Conservation (phyloP, 2,797 vertebrate species). For the Rhodeus uyekii region DNA sequence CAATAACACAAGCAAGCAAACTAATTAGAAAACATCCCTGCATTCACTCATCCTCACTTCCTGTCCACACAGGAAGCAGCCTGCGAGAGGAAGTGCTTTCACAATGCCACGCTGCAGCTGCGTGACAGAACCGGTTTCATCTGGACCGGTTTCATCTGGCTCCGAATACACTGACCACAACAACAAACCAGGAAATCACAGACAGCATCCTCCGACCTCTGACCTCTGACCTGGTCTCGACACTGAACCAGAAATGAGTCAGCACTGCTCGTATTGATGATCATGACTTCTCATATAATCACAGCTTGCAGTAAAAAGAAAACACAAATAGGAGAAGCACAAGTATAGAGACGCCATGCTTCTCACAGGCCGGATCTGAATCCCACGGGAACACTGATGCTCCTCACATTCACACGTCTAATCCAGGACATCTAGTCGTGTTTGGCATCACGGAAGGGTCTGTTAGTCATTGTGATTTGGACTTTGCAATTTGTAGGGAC, state of each 20-base stretch:
- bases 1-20: not conserved
- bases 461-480: too few relatives aligned
- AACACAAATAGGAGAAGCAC: not conserved
- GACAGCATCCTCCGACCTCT: conserved; percentile 42
- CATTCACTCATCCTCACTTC: conserved; percentile 72
- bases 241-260: conserved; percentile 63
- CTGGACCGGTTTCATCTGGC: conserved; percentile 70
- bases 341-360: not conserved
- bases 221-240: conserved; percentile 67
- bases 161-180: conserved; percentile 67
- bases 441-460: too few relatives aligned
- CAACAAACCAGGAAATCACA: conserved; percentile 47
- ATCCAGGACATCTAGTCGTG: too few relatives aligned
- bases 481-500: too few relatives aligned
- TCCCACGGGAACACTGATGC: too few relatives aligned
- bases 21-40: not conserved
- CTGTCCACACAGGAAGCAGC: conserved; percentile 75
- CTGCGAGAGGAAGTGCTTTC: conserved; percentile 77
- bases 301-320: not conserved
- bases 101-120: conserved; percentile 54
- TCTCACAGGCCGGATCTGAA: too few relatives aligned
- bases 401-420: too few relatives aligned
- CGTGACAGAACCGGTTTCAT: conserved; percentile 66
- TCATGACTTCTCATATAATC: conserved; percentile 1
- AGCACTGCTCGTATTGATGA: conserved; percentile 45